phyloP scores from a whole-genome alignment of 92 coral and sea anemone genomes.

The Zoanthus solanderi region DNA sequence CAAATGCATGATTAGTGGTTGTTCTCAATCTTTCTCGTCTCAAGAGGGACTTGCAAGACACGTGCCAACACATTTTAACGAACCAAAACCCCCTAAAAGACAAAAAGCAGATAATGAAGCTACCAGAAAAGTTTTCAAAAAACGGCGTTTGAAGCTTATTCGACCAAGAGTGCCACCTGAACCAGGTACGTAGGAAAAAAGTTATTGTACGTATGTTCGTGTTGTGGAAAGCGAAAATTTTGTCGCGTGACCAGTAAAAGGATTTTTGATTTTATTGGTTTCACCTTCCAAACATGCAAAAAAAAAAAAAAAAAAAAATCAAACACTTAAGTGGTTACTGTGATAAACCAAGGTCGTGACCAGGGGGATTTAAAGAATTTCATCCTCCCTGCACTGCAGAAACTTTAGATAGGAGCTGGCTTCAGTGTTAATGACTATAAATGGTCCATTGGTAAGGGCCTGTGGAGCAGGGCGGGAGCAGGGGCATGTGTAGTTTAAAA shows the following conservation, averaged over 20 bases:
- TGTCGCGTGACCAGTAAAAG: constrained; percentile 13
- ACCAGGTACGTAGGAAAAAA: constrained; percentile 72
- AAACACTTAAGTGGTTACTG: neutral
- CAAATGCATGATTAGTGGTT: constrained; percentile 95
- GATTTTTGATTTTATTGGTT: neutral
- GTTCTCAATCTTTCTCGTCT: constrained; percentile 91
- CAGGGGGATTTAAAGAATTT: too few species aligned
- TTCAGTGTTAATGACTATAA: too few species aligned
- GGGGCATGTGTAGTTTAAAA: too few species aligned
- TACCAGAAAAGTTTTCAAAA: constrained; percentile 79
- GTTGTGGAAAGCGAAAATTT: too few species aligned
- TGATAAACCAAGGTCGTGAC: too few species aligned
- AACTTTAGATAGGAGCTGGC: too few species aligned
- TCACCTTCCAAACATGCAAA: neutral
- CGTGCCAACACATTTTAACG: constrained; percentile 96
- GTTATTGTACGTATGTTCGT: neutral
- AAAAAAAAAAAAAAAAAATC: too few species aligned
- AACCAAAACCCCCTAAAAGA: constrained; percentile 81
- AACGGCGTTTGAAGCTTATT: constrained; percentile 74
- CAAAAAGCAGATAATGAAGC: constrained; percentile 79
- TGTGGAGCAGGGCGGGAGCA: too few species aligned
- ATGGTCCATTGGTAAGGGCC: too few species aligned
- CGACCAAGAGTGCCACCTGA: constrained; percentile 77
- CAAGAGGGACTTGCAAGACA: constrained; percentile 95
- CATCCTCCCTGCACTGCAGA: too few species aligned